Conservation (phyloP, 2,797 vertebrate genomes). For the Pseudochromis fuscus region DNA sequence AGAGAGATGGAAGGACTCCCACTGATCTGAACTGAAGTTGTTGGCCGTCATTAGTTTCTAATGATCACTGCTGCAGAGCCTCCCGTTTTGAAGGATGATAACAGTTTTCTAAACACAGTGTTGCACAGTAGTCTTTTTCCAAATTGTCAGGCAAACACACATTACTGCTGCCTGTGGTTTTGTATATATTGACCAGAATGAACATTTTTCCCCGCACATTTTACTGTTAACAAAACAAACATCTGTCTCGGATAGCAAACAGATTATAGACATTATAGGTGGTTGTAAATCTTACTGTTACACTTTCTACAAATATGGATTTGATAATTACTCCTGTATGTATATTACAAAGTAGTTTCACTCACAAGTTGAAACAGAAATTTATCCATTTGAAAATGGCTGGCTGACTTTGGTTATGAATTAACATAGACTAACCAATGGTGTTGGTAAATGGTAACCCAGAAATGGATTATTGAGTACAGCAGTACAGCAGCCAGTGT, state of each 20-base stretch:
- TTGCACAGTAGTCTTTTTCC: conserved; percentile 3
- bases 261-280: background rate
- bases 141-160: conserved; percentile 3
- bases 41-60: conserved; percentile 34
- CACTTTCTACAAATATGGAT: background rate
- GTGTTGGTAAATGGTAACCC: conserved; percentile 32
- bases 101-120: background rate
- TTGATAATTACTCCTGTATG: background rate
- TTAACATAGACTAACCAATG: conserved; percentile 13
- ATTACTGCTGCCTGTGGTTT: background rate
- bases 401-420: conserved; percentile 28
- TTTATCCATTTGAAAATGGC: conserved; percentile 5
- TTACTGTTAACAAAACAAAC: conserved; percentile 4
- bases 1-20: conserved; percentile 43
- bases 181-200: background rate
- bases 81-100: conserved; percentile 15
- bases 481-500: conserved; percentile 5
- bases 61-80: conserved; percentile 35
- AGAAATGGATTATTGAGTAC: conserved; percentile 13
- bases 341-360: background rate
- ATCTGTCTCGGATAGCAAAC: background rate
- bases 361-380: no score
- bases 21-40: conserved; percentile 42
- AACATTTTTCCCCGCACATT: background rate
- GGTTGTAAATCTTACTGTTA: background rate